Evolutionary conservation across 2,888 invertebrate genomes (phyloP).

Genomic region (Lasioglossum vierecki): DNA sequence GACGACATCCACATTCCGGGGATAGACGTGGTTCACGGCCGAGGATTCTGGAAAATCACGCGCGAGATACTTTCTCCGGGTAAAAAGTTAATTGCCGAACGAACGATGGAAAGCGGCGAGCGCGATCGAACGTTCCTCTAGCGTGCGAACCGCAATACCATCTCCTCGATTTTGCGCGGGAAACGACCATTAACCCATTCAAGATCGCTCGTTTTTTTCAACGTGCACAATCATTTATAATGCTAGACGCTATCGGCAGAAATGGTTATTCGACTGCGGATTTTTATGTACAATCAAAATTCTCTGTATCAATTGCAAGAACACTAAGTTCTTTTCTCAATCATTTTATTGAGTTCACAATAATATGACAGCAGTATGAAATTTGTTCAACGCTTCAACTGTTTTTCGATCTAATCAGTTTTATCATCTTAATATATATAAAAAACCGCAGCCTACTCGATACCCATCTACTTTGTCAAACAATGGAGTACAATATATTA

Average conservation of each 20-base stretch:
- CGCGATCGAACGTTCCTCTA: conserved; percentile 39
- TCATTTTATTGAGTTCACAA: neutral
- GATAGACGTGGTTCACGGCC: neutral
- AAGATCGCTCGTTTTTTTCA: neutral
- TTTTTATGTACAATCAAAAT: neutral
- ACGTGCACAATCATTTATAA: neutral
- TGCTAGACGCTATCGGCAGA: neutral
- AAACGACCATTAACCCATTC: neutral
- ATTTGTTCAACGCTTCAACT: neutral
- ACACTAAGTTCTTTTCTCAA: neutral
- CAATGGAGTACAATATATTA: too few relatives aligned
- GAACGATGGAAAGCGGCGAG: conserved; percentile 32
- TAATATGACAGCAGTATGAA: neutral
- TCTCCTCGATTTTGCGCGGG: neutral
- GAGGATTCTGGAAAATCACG: conserved; percentile 45
- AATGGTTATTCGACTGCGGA: neutral
- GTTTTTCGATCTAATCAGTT: neutral
- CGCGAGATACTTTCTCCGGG: conserved; percentile 27
- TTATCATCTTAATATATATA: neutral
- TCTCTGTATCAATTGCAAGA: neutral
- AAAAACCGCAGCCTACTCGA: neutral
- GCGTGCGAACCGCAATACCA: conserved; percentile 4
- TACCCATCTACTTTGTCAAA: neutral
- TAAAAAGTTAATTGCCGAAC: conserved; percentile 10
- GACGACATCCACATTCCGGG: neutral